Evolutionary conservation across 37 sponge, comb jelly and placozoan species (phyloP).

Genomic region (Amphimedon queenslandica): DNA sequence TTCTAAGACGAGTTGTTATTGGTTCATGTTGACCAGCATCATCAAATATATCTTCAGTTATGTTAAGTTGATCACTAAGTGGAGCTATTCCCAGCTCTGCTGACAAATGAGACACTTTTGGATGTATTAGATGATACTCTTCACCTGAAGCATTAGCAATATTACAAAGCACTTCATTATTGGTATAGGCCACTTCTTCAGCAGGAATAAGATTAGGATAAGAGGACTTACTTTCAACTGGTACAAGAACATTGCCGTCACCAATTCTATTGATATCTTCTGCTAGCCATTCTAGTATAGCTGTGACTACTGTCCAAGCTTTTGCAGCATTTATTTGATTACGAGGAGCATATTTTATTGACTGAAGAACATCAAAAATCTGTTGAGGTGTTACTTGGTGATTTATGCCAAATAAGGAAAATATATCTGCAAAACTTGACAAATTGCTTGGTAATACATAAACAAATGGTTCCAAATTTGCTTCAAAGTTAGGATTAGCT

Average conservation of each 20-base stretch:
- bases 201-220: slow-evolving; percentile 18
- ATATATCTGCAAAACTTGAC: too few relatives aligned
- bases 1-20: slow-evolving; percentile 52
- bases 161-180: slow-evolving; percentile 28
- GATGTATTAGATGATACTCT: slow-evolving; percentile 18
- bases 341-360: too few relatives aligned
- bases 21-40: slow-evolving; percentile 68
- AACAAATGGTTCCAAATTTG: too few relatives aligned
- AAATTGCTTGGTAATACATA: too few relatives aligned
- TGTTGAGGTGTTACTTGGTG: too few relatives aligned
- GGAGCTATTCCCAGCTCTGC: slow-evolving; percentile 30
- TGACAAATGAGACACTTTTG: slow-evolving; percentile 7
- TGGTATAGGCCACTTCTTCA: slow-evolving; percentile 31
- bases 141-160: slow-evolving; percentile 8
- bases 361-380: too few relatives aligned
- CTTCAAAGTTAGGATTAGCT: too few relatives aligned
- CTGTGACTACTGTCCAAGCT: slow-evolving; percentile 36
- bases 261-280: not conserved
- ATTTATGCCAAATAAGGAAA: too few relatives aligned
- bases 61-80: slow-evolving; percentile 26
- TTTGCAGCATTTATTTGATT: not conserved
- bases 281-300: slow-evolving; percentile 55
- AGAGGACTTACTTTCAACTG: slow-evolving; percentile 22
- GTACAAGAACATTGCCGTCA: slow-evolving; percentile 21
- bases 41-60: slow-evolving; percentile 52